phyloP scores from a whole-genome alignment of 2,797 vertebrate genomes.

The Balearica regulorum region DNA sequence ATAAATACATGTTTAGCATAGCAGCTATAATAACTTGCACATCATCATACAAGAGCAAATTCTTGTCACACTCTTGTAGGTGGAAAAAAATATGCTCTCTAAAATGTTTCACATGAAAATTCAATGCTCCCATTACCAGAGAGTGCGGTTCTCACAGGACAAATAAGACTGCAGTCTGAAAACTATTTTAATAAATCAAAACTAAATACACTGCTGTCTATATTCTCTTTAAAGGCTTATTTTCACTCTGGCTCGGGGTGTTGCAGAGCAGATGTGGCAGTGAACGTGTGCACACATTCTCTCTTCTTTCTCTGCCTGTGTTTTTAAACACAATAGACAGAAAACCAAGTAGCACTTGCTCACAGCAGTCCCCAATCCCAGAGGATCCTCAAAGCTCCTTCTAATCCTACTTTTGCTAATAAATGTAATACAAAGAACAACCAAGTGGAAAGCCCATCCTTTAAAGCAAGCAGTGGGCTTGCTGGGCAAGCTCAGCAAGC shows the following conservation, averaged over 20 bases:
- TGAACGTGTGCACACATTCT: not conserved
- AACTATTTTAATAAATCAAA: constrained; percentile 66
- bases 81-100: constrained; percentile 57
- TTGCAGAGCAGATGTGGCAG: not conserved
- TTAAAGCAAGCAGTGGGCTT: not conserved
- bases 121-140: constrained; percentile 46
- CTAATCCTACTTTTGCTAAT: not conserved
- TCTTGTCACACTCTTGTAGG: constrained; percentile 43
- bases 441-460: not conserved
- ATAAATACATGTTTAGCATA: constrained; percentile 66
- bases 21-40: constrained; percentile 57
- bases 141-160: constrained; percentile 48
- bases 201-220: constrained; percentile 35
- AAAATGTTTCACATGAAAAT: constrained; percentile 63
- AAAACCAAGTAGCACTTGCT: not conserved
- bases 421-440: not conserved
- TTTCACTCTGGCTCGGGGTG: not conserved
- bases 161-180: constrained; percentile 53
- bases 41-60: constrained; percentile 44
- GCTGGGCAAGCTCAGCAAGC: too few species aligned
- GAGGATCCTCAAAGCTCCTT: not conserved
- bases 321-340: not conserved
- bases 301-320: not conserved
- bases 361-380: not conserved
- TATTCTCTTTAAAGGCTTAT: constrained; percentile 42